Base-by-base conservation (phyloP, 1,140 invertebrate genomes). In the Dufourea novaeangliae region DNA sequence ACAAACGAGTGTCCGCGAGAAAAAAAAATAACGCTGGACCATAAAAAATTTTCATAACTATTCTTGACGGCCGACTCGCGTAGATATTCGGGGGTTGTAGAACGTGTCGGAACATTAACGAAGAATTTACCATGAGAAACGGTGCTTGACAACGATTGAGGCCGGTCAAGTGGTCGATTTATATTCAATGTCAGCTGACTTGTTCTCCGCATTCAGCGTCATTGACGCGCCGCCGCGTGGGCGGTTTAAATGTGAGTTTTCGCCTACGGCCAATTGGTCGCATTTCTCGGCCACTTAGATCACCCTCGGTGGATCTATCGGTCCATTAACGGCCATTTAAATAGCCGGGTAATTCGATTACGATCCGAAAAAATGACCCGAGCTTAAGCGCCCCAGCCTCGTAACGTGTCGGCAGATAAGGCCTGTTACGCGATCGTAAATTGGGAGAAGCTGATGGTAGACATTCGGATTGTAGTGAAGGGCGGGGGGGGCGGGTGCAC, bases 171-270 rank as follows among this genome's bases (percentile, higher is more conserved):
- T 50, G 50, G 37, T 12, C 78, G 63, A 82, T 82, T 82, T 74
- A 50, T 56, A 84, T 87, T 85, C 78, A 77, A 84, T 82, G 83
- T 80, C 79, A 77, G 12, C 29, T 41, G 54, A 72, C 37, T 54
- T 34, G 39, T 69, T 76, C 69, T 69, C 62, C 67, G 32, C 52
- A 67, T 70, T 84, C 62, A 61, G 67, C 57, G 50, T 50, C 50
- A 57, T 80, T 50, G 63, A 72, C 67, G 50, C 32, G 11, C n/a
- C 37, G 37, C 37, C 4, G 41, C 66, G 80, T 80, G 79, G 83
- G 82, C 39, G 59, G 46, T 37, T 37, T n/a, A n/a, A 64, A 63
- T 67, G 63, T 44, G 78, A 74, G 73, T 84, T 66, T 70, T 79
- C 82, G 77, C 83, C 83, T 78, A 85, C 83, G 57, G 32, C 66